Percentiles rank a stretch among this genome's conserved stretches.
phyloP scores from a whole-genome alignment of 2,113 vertebrate species.

The Psilopsiagon aurifrons region DNA sequence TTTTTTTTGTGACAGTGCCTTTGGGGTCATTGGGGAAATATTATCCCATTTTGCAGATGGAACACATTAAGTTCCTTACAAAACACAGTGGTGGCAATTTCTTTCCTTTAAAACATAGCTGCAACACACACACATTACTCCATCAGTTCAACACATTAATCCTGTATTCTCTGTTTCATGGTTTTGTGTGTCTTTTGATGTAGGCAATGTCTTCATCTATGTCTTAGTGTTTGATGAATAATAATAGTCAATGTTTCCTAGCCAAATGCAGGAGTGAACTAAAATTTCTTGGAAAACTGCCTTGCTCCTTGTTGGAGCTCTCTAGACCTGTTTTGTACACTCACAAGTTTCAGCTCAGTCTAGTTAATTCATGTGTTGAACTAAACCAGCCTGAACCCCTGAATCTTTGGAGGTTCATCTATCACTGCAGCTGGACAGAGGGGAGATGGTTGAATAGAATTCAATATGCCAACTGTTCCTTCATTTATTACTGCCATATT shows the following conservation, averaged over 20 bases:
- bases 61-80: not conserved
- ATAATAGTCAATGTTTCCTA: not conserved
- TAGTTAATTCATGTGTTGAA: not conserved
- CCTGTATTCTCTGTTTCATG: not conserved
- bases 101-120: not conserved
- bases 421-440: not conserved
- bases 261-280: not conserved
- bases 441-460: not conserved
- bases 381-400: not conserved
- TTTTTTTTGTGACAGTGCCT: not conserved
- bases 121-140: not conserved
- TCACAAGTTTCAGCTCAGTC: not conserved
- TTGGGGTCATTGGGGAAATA: not conserved
- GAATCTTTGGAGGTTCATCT: not conserved
- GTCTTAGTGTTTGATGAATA: not conserved
- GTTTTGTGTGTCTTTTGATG: not conserved
- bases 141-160: not conserved
- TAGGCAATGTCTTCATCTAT: not conserved
- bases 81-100: not conserved
- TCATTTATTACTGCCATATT: slow-evolving; percentile 63
- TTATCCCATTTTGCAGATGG: not conserved
- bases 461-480: slow-evolving; percentile 37
- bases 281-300: not conserved
- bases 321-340: not conserved
- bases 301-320: not conserved